Evolutionary conservation across 2,888 invertebrate species (phyloP), one percentile per base, ranked within the genome.

Genomic region (Agrotis clavis): DNA sequence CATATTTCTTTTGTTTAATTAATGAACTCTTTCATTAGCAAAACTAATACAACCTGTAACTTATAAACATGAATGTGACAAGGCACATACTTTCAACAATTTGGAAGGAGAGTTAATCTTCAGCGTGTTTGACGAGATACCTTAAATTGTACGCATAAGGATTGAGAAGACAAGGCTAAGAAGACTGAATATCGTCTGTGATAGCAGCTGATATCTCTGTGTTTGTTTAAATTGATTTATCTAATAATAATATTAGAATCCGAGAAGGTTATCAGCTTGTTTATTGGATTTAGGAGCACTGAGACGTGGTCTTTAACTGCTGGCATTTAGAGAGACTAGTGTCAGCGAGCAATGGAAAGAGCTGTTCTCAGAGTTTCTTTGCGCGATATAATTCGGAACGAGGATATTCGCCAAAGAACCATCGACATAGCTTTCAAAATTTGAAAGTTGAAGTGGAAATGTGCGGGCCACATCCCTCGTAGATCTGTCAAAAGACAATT

Each of bases 1-100:
- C 21, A 9, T 21, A n/a, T 19, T 25, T 25, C 7, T 45, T 68
- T 74, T 45, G 13, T 54, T 59, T 19, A 14, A 66, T 48, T 50
- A 19, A 18, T n/a, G 19, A 48, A n/a, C 18, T 16, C 13, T 9
- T 25, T 45, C 13, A 6, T 19, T 18, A 19, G 14, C 14, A 66
- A 75, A 25, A n/a, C 6, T 4, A 56, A 25, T 13, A 4, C 11
- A 53, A 14, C n/a, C 14, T 21, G n/a, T 16, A n/a, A 5, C 47
- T 74, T 30, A 13, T 45, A 30, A 7, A 30, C 11, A 18, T 30
- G 11, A 9, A 25, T 16, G 7, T 11, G 6, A 6, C 11, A 9
- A 41, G 11, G 41, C 41, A 7, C 7, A 9, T 45, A 21, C 7
- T 1, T 21, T 30, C 4, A 74, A 9, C 1, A 30, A 5, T 25